Base-by-base conservation (phyloP, 2,113 vertebrate species). In the Corydoras sp. region DNA sequence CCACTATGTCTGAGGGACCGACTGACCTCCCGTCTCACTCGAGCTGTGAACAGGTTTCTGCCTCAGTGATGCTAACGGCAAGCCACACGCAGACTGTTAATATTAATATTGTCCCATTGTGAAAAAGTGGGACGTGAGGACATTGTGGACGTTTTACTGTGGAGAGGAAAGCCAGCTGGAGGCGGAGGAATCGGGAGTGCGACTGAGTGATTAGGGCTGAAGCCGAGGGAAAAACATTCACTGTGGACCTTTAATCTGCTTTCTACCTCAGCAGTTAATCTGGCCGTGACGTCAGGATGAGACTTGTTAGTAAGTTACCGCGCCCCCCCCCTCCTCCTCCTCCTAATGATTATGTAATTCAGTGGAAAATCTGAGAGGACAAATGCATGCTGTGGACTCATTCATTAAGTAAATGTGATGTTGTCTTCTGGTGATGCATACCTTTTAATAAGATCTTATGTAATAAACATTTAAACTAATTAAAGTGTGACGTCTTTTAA, bases 361-460 rank as follows among this genome's bases (percentile, higher is more conserved):
- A 69, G 79, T 29, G 79, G 82, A 88, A 87, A 82, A 79, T 80
- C 83, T 86, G 80, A 73, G 67, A 61, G 51, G 58, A 24, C 61
- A 65, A 53, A 73, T 35, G 55, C 24, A 68, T 32, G n/a, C 65
- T 62, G 74, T 71, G 82, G 75, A 84, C 76, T 72, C 71, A 79
- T 79, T 85, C 65, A 71, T 83, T 83, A 83, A 80, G 79, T 55
- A 58, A 50, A 72, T 71, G 71, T 69, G 74, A 65, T 13, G 51
- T 58, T 56, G 43, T 11, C n/a, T 69, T 65, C 43, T 32, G 50
- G 30, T 43, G 35, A 8, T 8, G 35, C 35, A 43, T 8, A 43
- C 35, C 4, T 5, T 43, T 43, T 43, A 8, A 4, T 5, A 43
- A 43, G 35, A 8, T 43, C 35, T 43, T 43, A 43, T 43, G 35